Percentiles rank a stretch among this genome's conserved stretches.
Conservation (phyloP, 2,113 vertebrate genomes). For the Tautogolabrus adspersus region DNA sequence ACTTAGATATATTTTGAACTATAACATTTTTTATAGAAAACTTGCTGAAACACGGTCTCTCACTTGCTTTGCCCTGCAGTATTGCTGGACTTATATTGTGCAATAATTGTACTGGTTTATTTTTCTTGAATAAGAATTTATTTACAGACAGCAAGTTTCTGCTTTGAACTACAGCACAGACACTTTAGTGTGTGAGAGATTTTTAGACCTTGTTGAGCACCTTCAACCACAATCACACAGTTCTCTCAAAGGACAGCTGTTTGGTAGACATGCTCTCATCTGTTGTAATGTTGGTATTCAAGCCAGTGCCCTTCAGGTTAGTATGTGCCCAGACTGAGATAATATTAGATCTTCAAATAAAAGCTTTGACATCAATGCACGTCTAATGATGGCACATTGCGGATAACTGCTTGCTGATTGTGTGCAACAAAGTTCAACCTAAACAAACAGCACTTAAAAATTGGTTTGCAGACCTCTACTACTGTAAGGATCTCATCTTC, state of each 20-base stretch:
- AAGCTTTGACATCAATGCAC: not conserved
- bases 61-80: too few species aligned
- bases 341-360: conserved; percentile 1
- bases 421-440: not conserved
- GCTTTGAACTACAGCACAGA: too few species aligned
- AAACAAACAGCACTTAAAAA: not conserved
- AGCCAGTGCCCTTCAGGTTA: not conserved
- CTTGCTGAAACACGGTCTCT: too few species aligned
- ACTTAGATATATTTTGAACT: too few species aligned
- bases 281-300: not conserved
- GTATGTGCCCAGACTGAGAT: not conserved
- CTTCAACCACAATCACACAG: too few species aligned
- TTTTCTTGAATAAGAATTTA: too few species aligned
- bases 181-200: too few species aligned
- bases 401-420: not conserved
- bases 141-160: too few species aligned
- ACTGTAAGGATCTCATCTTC: not conserved
- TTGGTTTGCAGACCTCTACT: conserved; percentile 4
- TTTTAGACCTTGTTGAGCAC: too few species aligned
- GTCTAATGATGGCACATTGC: not conserved
- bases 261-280: not conserved
- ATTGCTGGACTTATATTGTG: too few species aligned
- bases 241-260: not conserved
- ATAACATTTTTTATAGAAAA: too few species aligned
- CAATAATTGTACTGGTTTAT: too few species aligned